Evolutionary conservation across 2,888 invertebrate species (phyloP).

Genomic region (Cheiracanthium punctorium): DNA sequence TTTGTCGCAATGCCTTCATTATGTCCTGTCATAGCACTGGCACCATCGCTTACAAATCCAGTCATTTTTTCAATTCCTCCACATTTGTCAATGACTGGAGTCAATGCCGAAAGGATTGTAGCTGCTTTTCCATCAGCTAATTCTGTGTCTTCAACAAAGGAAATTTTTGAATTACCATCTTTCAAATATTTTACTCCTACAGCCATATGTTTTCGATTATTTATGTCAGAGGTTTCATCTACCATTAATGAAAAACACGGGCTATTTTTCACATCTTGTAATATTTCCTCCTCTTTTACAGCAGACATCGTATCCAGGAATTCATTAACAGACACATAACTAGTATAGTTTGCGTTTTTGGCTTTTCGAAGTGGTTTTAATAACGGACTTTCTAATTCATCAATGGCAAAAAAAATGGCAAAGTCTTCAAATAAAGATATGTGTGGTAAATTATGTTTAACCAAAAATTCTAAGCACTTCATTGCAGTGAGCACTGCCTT

Average conservation of each 20-base stretch:
- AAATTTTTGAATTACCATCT: not conserved
- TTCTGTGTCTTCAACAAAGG: not conserved
- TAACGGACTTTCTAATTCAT: conserved; percentile 10
- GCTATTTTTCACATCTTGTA: not conserved
- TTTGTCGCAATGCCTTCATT: not conserved
- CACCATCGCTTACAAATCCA: not conserved
- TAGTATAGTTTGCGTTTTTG: conserved; percentile 5
- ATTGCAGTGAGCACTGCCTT: not conserved
- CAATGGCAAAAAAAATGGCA: not conserved
- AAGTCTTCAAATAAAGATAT: not conserved
- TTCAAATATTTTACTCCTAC: not conserved
- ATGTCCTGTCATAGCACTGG: not conserved
- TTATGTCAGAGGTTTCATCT: not conserved
- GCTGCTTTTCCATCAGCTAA: not conserved
- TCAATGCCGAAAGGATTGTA: not conserved
- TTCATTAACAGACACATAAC: not conserved
- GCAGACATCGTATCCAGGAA: not conserved
- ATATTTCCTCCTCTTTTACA: conserved; percentile 10
- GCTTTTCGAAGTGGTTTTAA: too few relatives aligned
- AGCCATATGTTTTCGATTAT: not conserved
- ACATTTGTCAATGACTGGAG: not conserved
- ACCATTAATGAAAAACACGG: too few relatives aligned
- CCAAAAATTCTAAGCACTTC: conserved; percentile 12
- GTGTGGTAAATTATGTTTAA: conserved; percentile 4
- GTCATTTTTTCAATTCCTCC: not conserved